Percentiles rank a stretch among this genome's conserved stretches.
phyloP scores from a whole-genome alignment of 30 jellyfish, hydroid and myxozoan species.

The Pseudorhiza aurosa region DNA sequence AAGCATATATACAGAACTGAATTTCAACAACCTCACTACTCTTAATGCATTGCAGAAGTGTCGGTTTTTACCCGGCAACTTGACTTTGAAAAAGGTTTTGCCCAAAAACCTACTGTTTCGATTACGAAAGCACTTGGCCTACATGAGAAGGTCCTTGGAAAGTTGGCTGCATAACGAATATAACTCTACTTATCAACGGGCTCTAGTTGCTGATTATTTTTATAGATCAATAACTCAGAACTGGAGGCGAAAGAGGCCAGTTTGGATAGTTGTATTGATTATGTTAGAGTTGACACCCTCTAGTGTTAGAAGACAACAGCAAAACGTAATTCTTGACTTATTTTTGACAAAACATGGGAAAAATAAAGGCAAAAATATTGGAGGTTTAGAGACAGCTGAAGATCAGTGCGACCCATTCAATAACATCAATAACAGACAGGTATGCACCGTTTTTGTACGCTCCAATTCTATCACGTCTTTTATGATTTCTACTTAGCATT shows the following conservation, averaged over 20 bases:
- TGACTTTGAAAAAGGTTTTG: conserved; percentile 56
- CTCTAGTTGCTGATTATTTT: conserved; percentile 54
- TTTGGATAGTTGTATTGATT: conserved; percentile 79
- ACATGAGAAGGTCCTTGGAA: conserved; percentile 59
- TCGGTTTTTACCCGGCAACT: conserved; percentile 71
- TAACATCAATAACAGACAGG: conserved; percentile 63
- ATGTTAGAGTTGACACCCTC: conserved; percentile 74
- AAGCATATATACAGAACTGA: conserved; percentile 69
- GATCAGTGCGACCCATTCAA: conserved; percentile 87
- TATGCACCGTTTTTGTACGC: neutral
- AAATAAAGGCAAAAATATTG: conserved; percentile 31
- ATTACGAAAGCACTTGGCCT: conserved; percentile 58
- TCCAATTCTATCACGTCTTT: too few relatives aligned
- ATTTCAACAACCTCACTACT: conserved; percentile 65
- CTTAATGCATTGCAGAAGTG: conserved; percentile 67
- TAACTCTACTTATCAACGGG: conserved; percentile 26
- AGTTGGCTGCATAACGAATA: conserved; percentile 68
- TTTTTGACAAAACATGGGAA: conserved; percentile 59
- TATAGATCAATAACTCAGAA: conserved; percentile 61
- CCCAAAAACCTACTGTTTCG: conserved; percentile 59
- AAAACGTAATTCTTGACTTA: conserved; percentile 54
- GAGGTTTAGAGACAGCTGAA: conserved; percentile 77
- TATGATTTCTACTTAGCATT: too few relatives aligned
- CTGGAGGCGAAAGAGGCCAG: conserved; percentile 76
- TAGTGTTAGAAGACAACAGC: conserved; percentile 69